These are phyloP conservation scores for Smutsia temminckii DNA, from an alignment of 2,797 vertebrate species.

Conservation along the genomic window DNA sequence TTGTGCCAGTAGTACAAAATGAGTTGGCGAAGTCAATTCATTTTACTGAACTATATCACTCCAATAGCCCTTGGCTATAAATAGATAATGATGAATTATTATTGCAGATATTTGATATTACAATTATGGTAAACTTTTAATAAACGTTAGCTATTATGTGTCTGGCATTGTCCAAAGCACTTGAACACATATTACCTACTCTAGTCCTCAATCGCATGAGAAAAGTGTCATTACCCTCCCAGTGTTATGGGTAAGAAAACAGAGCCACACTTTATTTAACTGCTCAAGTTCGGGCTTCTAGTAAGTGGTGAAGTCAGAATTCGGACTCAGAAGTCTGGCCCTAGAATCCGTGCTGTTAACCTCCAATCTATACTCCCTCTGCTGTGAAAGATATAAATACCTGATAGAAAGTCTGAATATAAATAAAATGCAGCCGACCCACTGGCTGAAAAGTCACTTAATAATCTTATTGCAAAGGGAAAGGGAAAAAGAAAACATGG, in stretches of 20 bases:
- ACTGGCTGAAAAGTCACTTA: background rate
- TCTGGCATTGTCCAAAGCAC: background rate
- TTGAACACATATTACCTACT: background rate
- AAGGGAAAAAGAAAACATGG: background rate
- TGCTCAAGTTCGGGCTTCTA: background rate
- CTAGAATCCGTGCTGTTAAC: background rate
- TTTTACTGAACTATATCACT: background rate
- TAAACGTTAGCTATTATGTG: background rate
- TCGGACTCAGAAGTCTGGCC: background rate
- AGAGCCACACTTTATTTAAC: background rate
- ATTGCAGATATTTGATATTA: background rate
- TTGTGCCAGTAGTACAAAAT: background rate
- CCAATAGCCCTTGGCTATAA: background rate
- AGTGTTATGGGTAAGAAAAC: background rate
- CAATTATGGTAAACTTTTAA: background rate
- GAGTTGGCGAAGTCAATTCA: background rate
- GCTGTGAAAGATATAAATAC: background rate
- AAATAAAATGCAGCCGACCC: rapidly evolving
- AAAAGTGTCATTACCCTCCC: background rate
- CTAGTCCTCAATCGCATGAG: background rate
- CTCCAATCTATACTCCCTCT: background rate
- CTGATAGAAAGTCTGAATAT: background rate
- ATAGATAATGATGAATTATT: background rate
- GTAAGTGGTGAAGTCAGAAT: background rate
- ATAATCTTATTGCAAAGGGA: background rate